Base-by-base conservation (phyloP, 2,888 invertebrate genomes). In the Parnassius glacialis region DNA sequence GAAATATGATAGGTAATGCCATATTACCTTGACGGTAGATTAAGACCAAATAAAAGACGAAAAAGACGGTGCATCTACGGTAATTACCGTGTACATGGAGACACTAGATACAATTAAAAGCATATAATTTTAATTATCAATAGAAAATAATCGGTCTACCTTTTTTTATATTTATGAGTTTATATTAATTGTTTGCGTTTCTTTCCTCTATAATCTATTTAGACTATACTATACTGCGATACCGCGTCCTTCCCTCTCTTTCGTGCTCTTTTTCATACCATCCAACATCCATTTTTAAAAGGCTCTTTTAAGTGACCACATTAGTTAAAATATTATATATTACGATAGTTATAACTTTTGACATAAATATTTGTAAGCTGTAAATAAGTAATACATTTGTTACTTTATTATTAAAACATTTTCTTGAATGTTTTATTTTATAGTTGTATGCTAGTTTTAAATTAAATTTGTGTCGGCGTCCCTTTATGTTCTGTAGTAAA, bases 261-360 rank as follows among this genome's bases (percentile, higher is more conserved):
- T 34, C 60, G 50, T 50, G 34, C 44, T 55, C 60, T 60, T 50
- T 48, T n/a, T 20, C 47, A 44, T 61, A 52, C 57, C 50, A 20
- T 44, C 42, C 25, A 9, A 48, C 43, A 53, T 62, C 53, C 53
- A 58, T 62, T 50, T 48, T 58, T 10, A 48, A 57, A 57, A 56
- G 47, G 53, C 54, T 62, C 57, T 62, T 62, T 62, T 54, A 20
- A 13, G 57, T 58, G 58, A 57, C 61, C 52, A 53, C 54, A 54
- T 57, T 62, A 54, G 16, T 50, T 55, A 20, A n/a, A 48, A 54
- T 50, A 43, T 45, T 43, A 16, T 12, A 48, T 11, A 43, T 43
- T 12, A 9, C 13, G 10, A 13, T 12, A 12, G 7, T 12, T 3
- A 45, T 45, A 12, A 12, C 7, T 45, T 12, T 45, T 11, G 7